These are phyloP conservation scores for Timandra comae DNA, from an alignment of 2,888 invertebrate genomes.

Conservation along the genomic window DNA sequence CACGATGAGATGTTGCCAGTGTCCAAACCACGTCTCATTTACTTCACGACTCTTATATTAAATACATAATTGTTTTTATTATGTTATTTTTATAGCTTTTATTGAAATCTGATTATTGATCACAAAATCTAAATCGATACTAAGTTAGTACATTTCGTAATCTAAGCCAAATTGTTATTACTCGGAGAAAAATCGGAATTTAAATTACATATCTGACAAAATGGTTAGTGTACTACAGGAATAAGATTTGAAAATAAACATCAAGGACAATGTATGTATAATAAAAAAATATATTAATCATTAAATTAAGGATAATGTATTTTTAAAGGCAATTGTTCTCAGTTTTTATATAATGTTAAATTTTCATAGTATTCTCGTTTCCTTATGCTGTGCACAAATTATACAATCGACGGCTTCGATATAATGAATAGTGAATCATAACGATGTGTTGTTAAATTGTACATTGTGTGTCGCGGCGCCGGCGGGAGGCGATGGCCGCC, in stretches of 20 bases:
- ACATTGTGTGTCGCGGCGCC: slow-evolving; percentile 26
- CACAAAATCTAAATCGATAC: slow-evolving; percentile 37
- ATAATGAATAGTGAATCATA: slow-evolving; percentile 50
- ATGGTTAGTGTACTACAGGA: slow-evolving; percentile 75
- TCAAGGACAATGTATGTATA: slow-evolving; percentile 73
- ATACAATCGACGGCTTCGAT: slow-evolving; percentile 56
- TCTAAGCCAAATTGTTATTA: slow-evolving; percentile 70
- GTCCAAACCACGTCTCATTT: slow-evolving; percentile 28
- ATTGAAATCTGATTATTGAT: slow-evolving; percentile 21
- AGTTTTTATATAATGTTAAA: slow-evolving; percentile 70
- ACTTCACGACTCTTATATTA: slow-evolving; percentile 16
- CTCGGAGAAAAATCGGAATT: slow-evolving; percentile 75
- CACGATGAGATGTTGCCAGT: too few species aligned
- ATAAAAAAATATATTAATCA: slow-evolving; percentile 70
- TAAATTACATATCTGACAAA: slow-evolving; percentile 77
- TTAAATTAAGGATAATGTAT: slow-evolving; percentile 73
- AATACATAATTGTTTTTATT: slow-evolving; percentile 37
- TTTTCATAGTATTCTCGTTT: slow-evolving; percentile 58
- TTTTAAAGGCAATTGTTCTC: slow-evolving; percentile 72
- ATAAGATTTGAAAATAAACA: slow-evolving; percentile 69
- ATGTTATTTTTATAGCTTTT: slow-evolving; percentile 28
- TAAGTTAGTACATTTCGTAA: slow-evolving; percentile 57
- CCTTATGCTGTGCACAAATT: slow-evolving; percentile 72
- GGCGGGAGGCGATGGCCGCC: slow-evolving; percentile 30
- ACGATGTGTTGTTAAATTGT: slow-evolving; percentile 59